Conservation (phyloP, 2,888 invertebrate genomes). For the Caenorhabditis uteleia region DNA sequence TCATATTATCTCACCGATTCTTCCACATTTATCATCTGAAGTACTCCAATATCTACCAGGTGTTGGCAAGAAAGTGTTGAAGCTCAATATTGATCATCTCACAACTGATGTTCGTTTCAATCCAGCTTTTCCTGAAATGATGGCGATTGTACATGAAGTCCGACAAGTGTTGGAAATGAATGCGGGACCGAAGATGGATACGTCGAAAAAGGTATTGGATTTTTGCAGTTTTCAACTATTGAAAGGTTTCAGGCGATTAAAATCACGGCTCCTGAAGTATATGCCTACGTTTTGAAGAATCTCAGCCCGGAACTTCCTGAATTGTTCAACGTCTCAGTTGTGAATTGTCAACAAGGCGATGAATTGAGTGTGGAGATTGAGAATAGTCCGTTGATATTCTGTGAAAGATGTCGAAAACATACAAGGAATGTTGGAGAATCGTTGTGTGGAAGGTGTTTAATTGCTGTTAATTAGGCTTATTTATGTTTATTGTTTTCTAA, state of each 20-base stretch:
- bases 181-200: slow-evolving; percentile 46
- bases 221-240: neutral
- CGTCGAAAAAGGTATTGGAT: slow-evolving; percentile 31
- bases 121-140: slow-evolving; percentile 17
- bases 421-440: slow-evolving; percentile 20
- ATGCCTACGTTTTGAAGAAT: neutral
- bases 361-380: slow-evolving; percentile 9
- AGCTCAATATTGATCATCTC: slow-evolving; percentile 3
- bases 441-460: slow-evolving; percentile 17
- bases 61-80: no score
- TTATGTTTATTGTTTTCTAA: neutral
- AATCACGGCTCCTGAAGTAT: neutral
- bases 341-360: neutral
- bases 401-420: slow-evolving; percentile 48
- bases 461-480: slow-evolving; percentile 3
- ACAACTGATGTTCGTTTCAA: slow-evolving; percentile 5
- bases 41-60: slow-evolving; percentile 53
- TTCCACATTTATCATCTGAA: slow-evolving; percentile 64
- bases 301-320: slow-evolving; percentile 12
- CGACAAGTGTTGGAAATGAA: slow-evolving; percentile 26
- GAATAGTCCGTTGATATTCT: slow-evolving; percentile 20
- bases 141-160: slow-evolving; percentile 22
- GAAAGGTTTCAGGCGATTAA: slow-evolving; percentile 5
- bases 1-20: slow-evolving; percentile 56
- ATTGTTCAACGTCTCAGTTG: slow-evolving; percentile 26